Evolutionary conservation across 2,113 vertebrate species (phyloP).

Genomic region (Cairina moschata): DNA sequence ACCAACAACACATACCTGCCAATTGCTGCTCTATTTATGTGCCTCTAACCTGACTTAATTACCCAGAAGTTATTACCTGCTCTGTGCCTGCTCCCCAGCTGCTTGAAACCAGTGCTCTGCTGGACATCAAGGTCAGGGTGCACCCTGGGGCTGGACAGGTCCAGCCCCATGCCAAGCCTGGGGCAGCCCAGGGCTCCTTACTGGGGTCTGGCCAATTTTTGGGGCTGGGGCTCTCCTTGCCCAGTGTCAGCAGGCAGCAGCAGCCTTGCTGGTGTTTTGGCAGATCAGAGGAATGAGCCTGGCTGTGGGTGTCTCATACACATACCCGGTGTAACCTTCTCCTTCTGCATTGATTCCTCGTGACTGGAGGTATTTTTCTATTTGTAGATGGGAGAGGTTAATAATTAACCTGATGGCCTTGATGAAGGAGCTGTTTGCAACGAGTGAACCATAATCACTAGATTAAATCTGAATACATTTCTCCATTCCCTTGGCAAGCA

Average conservation of each 20-base stretch:
- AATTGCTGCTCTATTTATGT: not conserved
- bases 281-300: not conserved
- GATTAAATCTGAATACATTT: constrained; percentile 34
- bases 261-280: not conserved
- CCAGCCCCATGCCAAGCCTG: not conserved
- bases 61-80: not conserved
- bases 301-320: not conserved
- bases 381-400: constrained; percentile 48
- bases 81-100: not conserved
- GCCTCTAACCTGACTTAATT: not conserved
- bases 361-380: constrained; percentile 33
- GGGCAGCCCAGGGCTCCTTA: not conserved
- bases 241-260: not conserved
- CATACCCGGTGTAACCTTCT: not conserved
- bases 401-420: constrained; percentile 46
- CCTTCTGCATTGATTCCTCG: not conserved
- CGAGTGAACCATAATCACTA: not conserved
- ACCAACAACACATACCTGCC: not conserved
- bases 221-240: not conserved
- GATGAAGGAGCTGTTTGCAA: constrained; percentile 38
- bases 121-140: not conserved
- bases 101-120: not conserved
- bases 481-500: not conserved
- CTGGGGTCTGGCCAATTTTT: not conserved
- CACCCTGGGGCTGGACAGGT: not conserved